Conservation (phyloP, 2,888 invertebrate species). For the Tanypteryx hageni region DNA sequence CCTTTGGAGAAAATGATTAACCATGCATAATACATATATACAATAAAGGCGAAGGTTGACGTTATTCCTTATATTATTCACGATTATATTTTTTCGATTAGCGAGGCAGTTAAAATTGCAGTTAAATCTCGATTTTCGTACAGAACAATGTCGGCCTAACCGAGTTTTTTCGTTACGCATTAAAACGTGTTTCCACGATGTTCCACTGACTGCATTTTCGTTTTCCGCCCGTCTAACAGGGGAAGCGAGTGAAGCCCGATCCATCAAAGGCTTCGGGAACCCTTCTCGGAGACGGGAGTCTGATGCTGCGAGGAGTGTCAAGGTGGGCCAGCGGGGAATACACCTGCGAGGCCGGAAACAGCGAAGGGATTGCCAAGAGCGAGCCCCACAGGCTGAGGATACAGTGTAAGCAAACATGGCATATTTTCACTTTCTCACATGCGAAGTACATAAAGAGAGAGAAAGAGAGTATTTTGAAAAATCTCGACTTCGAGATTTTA, state of each 20-base stretch:
- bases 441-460: too few species aligned
- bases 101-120: too few species aligned
- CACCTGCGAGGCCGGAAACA: conserved; percentile 87
- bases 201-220: neutral
- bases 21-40: too few species aligned
- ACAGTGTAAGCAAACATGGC: conserved; percentile 83
- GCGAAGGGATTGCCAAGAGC: conserved; percentile 88
- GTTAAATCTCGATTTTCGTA: too few species aligned
- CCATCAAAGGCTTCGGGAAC: conserved; percentile 79
- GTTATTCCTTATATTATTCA: too few species aligned
- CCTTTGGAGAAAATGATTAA: too few species aligned
- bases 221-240: conserved; percentile 76
- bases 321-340: conserved; percentile 87
- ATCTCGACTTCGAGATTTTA: too few species aligned
- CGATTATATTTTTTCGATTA: too few species aligned
- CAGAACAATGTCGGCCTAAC: neutral
- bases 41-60: too few species aligned
- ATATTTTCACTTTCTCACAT: neutral
- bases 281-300: conserved; percentile 81
- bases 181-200: too few species aligned
- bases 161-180: neutral
- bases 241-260: conserved; percentile 81
- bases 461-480: too few species aligned
- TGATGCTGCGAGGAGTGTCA: conserved; percentile 83
- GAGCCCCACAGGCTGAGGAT: conserved; percentile 84